A percentile compares a stretch with the other conserved stretches of the same genome.
phyloP scores from a whole-genome alignment of 2,797 vertebrate species.

The Rhynchotus rufescens region DNA sequence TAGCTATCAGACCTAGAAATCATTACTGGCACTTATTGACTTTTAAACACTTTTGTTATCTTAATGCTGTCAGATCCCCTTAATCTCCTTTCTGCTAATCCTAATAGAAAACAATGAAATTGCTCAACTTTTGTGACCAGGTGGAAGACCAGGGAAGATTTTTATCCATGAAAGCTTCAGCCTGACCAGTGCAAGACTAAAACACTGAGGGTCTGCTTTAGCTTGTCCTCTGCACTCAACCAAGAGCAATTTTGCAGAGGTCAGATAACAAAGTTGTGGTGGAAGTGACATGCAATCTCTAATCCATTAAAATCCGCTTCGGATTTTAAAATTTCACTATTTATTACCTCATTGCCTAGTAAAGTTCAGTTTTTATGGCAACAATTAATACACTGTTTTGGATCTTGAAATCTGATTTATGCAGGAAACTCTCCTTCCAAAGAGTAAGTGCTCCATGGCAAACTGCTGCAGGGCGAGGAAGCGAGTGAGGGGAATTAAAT shows the following conservation, averaged over 20 bases:
- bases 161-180: conserved; percentile 26
- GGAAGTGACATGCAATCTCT: neutral
- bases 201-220: neutral
- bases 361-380: neutral
- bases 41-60: conserved; percentile 46
- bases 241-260: neutral
- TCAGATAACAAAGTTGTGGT: neutral
- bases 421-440: neutral
- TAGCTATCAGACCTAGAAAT: conserved; percentile 42
- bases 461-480: neutral
- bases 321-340: neutral
- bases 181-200: conserved; percentile 1
- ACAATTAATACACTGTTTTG: neutral
- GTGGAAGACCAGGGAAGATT: conserved; percentile 35
- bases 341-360: neutral
- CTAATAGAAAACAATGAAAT: conserved; percentile 61
- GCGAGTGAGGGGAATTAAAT: neutral
- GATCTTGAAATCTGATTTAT: conserved; percentile 20
- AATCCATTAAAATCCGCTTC: neutral
- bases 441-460: neutral
- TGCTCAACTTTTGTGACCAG: conserved; percentile 2
- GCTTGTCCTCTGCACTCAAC: neutral
- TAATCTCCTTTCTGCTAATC: neutral
- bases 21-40: conserved; percentile 49
- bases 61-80: conserved; percentile 20